Percentiles rank a stretch among this genome's conserved stretches.
These are phyloP conservation scores for Dicranocentrus wangi DNA, from an alignment of 2,888 invertebrate species.

Conservation along the genomic window DNA sequence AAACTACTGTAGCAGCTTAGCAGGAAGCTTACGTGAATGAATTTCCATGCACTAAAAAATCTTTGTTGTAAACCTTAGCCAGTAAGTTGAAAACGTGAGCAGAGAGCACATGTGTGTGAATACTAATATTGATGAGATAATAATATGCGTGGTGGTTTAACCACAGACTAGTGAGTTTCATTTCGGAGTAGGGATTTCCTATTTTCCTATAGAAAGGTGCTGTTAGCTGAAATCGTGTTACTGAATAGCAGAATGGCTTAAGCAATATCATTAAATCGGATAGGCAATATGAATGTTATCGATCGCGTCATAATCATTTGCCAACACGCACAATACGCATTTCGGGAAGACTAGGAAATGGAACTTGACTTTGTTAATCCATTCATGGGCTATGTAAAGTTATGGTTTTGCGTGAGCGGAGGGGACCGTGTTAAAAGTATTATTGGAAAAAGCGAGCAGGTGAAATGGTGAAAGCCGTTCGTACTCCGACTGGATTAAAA, in stretches of 20 bases:
- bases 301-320: conserved; percentile 17
- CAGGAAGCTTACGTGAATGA: too few relatives aligned
- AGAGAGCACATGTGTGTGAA: too few relatives aligned
- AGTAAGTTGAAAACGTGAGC: too few relatives aligned
- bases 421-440: neutral
- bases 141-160: conserved; percentile 2
- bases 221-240: too few relatives aligned
- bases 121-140: neutral
- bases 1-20: too few relatives aligned
- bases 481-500: neutral
- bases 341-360: neutral
- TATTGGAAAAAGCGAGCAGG: neutral
- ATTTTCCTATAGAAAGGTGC: too few relatives aligned
- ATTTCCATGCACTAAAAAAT: too few relatives aligned
- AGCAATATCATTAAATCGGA: too few relatives aligned
- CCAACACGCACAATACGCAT: conserved; percentile 48
- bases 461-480: conserved; percentile 1
- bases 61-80: too few relatives aligned
- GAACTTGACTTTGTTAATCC: conserved; percentile 38
- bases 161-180: neutral
- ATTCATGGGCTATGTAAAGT: too few relatives aligned
- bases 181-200: neutral
- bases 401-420: too few relatives aligned
- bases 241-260: too few relatives aligned
- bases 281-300: neutral